Conservation (phyloP, 2,888 invertebrate species). For the Chrysina gloriosa region DNA sequence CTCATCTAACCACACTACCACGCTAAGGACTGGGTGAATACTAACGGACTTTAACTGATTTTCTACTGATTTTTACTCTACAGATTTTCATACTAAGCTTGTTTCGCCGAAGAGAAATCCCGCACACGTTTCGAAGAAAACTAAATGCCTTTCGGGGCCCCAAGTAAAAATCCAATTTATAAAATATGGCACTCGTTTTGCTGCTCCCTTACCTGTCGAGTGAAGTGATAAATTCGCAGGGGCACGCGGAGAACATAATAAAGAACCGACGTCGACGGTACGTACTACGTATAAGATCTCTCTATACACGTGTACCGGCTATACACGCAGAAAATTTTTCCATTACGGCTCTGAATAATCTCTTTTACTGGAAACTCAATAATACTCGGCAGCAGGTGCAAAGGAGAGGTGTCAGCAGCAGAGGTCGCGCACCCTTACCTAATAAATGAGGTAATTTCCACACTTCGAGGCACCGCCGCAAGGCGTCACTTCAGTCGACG, state of each 20-base stretch:
- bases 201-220: slow-evolving; percentile 5
- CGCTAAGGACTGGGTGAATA: too few species aligned
- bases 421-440: slow-evolving; percentile 67
- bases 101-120: too few species aligned
- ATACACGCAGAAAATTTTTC: slow-evolving; percentile 37
- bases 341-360: slow-evolving; percentile 50
- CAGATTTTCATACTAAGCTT: too few species aligned
- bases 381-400: slow-evolving; percentile 67
- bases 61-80: too few species aligned
- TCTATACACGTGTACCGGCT: background rate
- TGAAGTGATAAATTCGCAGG: slow-evolving; percentile 18
- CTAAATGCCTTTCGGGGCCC: too few species aligned
- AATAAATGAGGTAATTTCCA: slow-evolving; percentile 69
- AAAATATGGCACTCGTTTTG: background rate
- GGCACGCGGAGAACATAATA: slow-evolving; percentile 6
- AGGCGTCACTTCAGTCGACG: slow-evolving; percentile 62
- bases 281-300: background rate
- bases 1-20: too few species aligned
- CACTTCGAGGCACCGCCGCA: slow-evolving; percentile 65
- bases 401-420: slow-evolving; percentile 68
- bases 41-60: too few species aligned
- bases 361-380: slow-evolving; percentile 62
- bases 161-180: background rate
- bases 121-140: too few species aligned
- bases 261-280: slow-evolving; percentile 3